Conservation (phyloP, 2,797 vertebrate genomes). For the Brachymystax lenok region DNA sequence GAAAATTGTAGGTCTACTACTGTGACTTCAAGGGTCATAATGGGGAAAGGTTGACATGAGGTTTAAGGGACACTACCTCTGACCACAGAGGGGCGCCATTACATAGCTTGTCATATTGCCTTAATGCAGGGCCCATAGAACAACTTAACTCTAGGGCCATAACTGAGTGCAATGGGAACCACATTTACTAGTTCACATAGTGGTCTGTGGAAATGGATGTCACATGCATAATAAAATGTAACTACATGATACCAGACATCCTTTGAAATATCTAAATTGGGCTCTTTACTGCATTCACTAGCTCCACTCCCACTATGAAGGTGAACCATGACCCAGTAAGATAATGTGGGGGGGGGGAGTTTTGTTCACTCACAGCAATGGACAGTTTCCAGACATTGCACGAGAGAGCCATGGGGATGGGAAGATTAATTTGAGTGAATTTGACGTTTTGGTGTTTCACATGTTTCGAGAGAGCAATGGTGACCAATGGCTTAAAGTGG, state of each 20-base stretch:
- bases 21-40: not conserved
- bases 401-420: conserved; percentile 2
- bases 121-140: too few relatives aligned
- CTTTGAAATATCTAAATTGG: too few relatives aligned
- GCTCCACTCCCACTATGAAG: too few relatives aligned
- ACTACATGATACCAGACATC: too few relatives aligned
- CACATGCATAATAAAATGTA: too few relatives aligned
- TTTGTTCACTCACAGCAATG: not conserved
- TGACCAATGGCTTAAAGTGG: conserved; percentile 2
- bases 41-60: not conserved
- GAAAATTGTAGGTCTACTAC: not conserved
- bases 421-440: conserved; percentile 27
- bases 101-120: not conserved
- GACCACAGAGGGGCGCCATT: not conserved
- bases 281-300: too few relatives aligned
- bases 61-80: not conserved
- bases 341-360: too few relatives aligned
- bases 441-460: conserved; percentile 25
- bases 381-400: not conserved
- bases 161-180: too few relatives aligned
- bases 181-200: too few relatives aligned
- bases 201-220: too few relatives aligned
- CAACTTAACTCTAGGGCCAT: too few relatives aligned
- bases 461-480: conserved; percentile 5
- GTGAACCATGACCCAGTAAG: too few relatives aligned